Evolutionary conservation across 2,888 invertebrate genomes (phyloP).

Genomic region (Acleris sparsana): DNA sequence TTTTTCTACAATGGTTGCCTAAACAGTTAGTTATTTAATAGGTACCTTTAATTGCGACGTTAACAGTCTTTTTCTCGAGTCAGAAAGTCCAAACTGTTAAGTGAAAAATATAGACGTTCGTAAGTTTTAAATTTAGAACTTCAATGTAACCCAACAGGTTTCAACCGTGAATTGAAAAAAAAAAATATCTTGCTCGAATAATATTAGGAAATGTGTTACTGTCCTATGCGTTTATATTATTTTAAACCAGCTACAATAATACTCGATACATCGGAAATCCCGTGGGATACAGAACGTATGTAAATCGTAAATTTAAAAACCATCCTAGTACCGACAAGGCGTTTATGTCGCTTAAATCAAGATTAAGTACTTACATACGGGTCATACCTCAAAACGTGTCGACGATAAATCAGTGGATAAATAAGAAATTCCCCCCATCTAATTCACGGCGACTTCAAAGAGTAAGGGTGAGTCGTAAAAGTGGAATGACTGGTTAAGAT

Average conservation of each 20-base stretch:
- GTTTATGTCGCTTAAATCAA: slow-evolving; percentile 74
- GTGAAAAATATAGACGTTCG: too few relatives aligned
- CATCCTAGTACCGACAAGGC: slow-evolving; percentile 62
- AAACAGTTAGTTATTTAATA: too few relatives aligned
- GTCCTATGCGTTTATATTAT: neutral
- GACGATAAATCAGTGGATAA: slow-evolving; percentile 73
- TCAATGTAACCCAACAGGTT: too few relatives aligned
- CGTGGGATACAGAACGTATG: slow-evolving; percentile 45
- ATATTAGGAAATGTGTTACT: too few relatives aligned
- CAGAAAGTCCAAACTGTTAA: too few relatives aligned
- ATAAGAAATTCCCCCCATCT: slow-evolving; percentile 72
- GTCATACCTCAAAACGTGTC: slow-evolving; percentile 73
- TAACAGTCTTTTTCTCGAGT: too few relatives aligned
- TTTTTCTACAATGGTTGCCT: too few relatives aligned
- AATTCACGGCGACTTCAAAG: slow-evolving; percentile 73
- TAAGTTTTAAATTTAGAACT: too few relatives aligned
- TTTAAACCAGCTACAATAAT: neutral
- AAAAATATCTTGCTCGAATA: too few relatives aligned
- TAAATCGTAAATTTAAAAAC: slow-evolving; percentile 68
- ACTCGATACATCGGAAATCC: neutral
- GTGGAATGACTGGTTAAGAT: slow-evolving; percentile 54
- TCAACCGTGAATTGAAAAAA: too few relatives aligned
- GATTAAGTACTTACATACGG: slow-evolving; percentile 72
- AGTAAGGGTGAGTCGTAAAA: slow-evolving; percentile 49
- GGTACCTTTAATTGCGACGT: too few relatives aligned